phyloP scores from a whole-genome alignment of 2,797 vertebrate genomes.

The Micrastur ruficollis region DNA sequence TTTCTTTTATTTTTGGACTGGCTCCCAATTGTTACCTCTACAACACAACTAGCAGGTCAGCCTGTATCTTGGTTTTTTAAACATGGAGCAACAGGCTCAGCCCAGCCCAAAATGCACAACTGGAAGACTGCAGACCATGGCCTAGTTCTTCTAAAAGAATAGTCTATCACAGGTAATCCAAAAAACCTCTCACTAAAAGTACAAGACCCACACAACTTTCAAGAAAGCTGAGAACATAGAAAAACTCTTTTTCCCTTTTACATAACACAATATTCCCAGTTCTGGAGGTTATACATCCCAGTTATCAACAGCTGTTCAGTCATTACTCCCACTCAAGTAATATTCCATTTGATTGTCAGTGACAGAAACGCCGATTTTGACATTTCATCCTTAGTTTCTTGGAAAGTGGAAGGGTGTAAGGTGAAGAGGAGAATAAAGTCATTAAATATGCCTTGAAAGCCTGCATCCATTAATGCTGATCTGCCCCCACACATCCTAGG shows the following conservation, averaged over 20 bases:
- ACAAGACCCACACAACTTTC: neutral
- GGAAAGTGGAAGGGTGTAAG: neutral
- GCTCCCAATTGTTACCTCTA: neutral
- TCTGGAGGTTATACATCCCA: neutral
- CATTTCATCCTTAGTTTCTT: neutral
- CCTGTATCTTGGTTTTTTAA: neutral
- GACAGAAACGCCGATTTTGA: neutral
- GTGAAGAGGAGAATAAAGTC: neutral
- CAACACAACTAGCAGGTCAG: neutral
- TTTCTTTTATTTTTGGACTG: neutral
- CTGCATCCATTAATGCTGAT: neutral
- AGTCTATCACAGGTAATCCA: neutral
- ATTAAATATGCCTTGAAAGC: neutral
- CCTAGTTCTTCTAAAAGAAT: neutral
- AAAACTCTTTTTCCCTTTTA: neutral
- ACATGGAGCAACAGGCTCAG: neutral
- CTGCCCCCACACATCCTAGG: neutral
- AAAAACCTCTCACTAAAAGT: neutral
- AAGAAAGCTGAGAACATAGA: neutral
- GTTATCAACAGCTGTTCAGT: neutral
- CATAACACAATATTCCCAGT: neutral
- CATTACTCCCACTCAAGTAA: conserved; percentile 14
- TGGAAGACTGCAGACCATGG: neutral
- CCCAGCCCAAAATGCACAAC: neutral
- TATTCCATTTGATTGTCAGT: neutral